Evolutionary conservation across 2,888 invertebrate genomes (phyloP).

Genomic region (Penaeus monodon): DNA sequence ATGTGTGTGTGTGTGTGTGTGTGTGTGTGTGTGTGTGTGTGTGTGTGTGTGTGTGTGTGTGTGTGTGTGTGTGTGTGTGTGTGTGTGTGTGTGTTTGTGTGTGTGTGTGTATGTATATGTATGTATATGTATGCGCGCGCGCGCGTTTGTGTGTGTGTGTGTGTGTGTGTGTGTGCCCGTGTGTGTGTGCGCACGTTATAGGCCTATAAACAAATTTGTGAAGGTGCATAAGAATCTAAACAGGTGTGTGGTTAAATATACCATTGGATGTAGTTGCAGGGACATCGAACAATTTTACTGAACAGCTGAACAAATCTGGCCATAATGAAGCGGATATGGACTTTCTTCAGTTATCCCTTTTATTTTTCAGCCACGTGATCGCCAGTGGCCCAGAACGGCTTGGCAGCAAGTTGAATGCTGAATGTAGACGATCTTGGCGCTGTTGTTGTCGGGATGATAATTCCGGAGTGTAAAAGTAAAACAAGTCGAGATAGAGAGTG

Average conservation of each 20-base stretch:
- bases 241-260: too few relatives aligned
- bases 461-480: neutral
- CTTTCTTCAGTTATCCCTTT: too few relatives aligned
- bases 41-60: too few relatives aligned
- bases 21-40: neutral
- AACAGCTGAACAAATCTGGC: too few relatives aligned
- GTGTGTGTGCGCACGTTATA: neutral
- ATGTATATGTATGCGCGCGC: neutral
- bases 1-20: neutral
- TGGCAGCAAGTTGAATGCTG: too few relatives aligned
- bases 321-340: too few relatives aligned
- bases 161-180: conserved; percentile 1
- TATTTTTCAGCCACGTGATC: too few relatives aligned
- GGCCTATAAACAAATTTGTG: neutral
- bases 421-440: neutral
- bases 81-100: neutral
- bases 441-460: neutral
- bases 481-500: too few relatives aligned
- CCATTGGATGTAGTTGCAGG: too few relatives aligned
- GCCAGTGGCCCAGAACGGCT: too few relatives aligned
- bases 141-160: neutral
- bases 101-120: conserved; percentile 12
- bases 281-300: too few relatives aligned
- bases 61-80: conserved; percentile 15
- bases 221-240: too few relatives aligned